These are phyloP conservation scores for Anastrepha obliqua DNA, from an alignment of 1,140 invertebrate species.

Conservation along the genomic window DNA sequence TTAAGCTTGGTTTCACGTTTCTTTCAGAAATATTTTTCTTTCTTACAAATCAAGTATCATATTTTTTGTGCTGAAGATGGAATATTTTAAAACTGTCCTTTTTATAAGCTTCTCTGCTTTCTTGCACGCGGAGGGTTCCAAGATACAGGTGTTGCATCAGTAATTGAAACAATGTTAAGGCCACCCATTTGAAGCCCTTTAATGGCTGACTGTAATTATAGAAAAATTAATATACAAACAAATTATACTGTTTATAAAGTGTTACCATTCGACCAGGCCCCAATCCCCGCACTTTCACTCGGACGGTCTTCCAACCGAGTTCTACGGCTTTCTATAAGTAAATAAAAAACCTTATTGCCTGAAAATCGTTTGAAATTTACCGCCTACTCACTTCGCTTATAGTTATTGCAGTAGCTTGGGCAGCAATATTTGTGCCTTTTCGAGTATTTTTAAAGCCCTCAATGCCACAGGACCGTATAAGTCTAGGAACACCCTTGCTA, in stretches of 20 bases:
- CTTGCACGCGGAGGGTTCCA: conserved; percentile 84
- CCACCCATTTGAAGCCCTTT: conserved; percentile 95
- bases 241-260: not conserved
- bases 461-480: conserved; percentile 85
- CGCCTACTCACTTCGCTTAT: conserved; percentile 65
- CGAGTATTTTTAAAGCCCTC: conserved; percentile 96
- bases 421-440: conserved; percentile 97
- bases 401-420: conserved; percentile 91
- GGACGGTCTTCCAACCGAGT: conserved; percentile 82
- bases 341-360: not conserved
- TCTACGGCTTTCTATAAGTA: conserved; percentile 81
- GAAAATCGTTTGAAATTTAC: not conserved
- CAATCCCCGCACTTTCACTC: conserved; percentile 86
- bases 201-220: conserved; percentile 84
- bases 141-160: conserved; percentile 89
- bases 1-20: too few species aligned
- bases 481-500: conserved; percentile 78
- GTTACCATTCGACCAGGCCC: conserved; percentile 92
- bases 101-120: conserved; percentile 85
- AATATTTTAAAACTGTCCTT: not conserved
- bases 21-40: too few species aligned
- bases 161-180: conserved; percentile 91
- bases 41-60: too few species aligned
- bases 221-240: not conserved
- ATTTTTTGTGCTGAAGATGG: not conserved